phyloP scores from a whole-genome alignment of 2,888 invertebrate genomes.

The Apodemia mormo region DNA sequence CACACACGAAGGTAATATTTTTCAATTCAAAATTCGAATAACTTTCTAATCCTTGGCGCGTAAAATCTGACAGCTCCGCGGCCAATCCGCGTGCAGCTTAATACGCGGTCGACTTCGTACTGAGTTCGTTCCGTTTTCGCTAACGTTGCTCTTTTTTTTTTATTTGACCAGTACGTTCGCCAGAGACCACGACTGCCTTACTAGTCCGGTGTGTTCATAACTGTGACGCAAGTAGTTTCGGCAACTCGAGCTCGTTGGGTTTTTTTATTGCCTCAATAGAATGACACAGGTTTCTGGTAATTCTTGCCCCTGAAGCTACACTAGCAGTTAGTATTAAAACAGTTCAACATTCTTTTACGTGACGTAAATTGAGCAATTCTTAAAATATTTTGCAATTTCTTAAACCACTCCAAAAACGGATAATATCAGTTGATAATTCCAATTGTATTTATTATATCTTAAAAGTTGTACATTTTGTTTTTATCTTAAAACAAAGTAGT shows the following conservation, averaged over 20 bases:
- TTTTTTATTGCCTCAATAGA: constrained; percentile 46
- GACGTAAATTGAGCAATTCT: not conserved
- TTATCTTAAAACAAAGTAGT: too few species aligned
- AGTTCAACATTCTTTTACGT: not conserved
- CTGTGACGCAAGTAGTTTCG: constrained; percentile 74
- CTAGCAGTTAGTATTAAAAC: not conserved
- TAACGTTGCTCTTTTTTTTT: constrained; percentile 44
- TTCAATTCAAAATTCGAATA: constrained; percentile 40
- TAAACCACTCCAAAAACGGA: too few species aligned
- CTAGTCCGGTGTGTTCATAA: constrained; percentile 61
- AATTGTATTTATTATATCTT: too few species aligned
- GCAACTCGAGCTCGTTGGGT: constrained; percentile 53
- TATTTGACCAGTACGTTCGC: constrained; percentile 42
- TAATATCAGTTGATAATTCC: too few species aligned
- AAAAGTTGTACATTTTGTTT: too few species aligned
- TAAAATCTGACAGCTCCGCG: constrained; percentile 43
- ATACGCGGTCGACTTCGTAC: constrained; percentile 62
- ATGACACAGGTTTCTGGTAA: constrained; percentile 28
- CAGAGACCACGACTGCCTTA: constrained; percentile 39
- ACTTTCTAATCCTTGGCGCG: constrained; percentile 69
- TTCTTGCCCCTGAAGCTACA: constrained; percentile 8
- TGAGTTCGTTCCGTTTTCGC: constrained; percentile 54
- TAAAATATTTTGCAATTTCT: not conserved
- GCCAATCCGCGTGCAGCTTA: constrained; percentile 51
- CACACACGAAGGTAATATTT: constrained; percentile 50